Conservation (phyloP, 2,113 vertebrate genomes). For the Pristiophorus japonicus region DNA sequence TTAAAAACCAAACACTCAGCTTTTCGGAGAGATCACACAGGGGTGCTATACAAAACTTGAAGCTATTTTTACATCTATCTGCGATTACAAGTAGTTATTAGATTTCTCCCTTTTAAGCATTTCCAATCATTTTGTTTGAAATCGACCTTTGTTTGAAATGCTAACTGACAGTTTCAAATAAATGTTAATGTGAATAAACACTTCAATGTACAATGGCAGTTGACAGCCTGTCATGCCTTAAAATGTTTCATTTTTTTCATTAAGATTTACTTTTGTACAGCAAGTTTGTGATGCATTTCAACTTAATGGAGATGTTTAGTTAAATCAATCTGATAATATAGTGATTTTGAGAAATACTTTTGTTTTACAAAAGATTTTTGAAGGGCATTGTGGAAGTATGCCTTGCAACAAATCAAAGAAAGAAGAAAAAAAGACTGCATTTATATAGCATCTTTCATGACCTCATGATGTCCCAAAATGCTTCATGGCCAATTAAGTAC, state of each 20-base stretch:
- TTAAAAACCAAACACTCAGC: not conserved
- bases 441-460: not conserved
- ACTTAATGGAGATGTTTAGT: not conserved
- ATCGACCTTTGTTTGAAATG: conserved; percentile 22
- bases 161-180: not conserved
- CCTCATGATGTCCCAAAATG: not conserved
- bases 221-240: conserved; percentile 7
- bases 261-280: not conserved
- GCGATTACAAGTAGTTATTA: not conserved
- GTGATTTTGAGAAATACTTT: not conserved
- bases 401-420: not conserved
- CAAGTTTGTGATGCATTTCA: not conserved
- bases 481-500: not conserved
- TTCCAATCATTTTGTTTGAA: not conserved
- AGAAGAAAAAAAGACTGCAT: not conserved
- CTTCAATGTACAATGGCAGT: not conserved
- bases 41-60: not conserved
- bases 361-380: not conserved
- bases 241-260: conserved; percentile 10
- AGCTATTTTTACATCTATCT: not conserved
- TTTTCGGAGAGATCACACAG: not conserved
- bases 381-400: not conserved
- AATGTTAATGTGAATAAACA: conserved; percentile 4
- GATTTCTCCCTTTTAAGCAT: not conserved
- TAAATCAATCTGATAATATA: not conserved